These are phyloP conservation scores for Nerophis ophidion DNA, from an alignment of 2,113 vertebrate genomes.

Conservation along the genomic window DNA sequence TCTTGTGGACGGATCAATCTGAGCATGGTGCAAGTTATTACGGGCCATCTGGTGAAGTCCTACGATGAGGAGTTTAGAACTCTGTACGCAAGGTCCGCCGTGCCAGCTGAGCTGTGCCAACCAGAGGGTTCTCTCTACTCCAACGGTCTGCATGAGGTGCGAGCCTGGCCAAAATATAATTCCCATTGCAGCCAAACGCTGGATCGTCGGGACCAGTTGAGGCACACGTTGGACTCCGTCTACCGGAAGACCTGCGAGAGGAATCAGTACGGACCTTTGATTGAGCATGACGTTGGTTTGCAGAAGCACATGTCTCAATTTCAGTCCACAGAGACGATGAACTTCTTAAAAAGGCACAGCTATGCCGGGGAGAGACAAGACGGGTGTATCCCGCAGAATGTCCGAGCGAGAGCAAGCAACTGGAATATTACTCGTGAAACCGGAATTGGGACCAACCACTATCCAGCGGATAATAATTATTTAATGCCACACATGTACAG, in stretches of 20 bases:
- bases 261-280: conserved; percentile 58
- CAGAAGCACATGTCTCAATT: conserved; percentile 67
- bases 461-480: conserved; percentile 67
- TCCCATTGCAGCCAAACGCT: conserved; percentile 73
- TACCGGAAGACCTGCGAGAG: conserved; percentile 78
- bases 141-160: conserved; percentile 69
- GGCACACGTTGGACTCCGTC: conserved; percentile 76
- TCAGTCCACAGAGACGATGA: conserved; percentile 70
- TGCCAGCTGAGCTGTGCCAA: conserved; percentile 70
- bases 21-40: conserved; percentile 95
- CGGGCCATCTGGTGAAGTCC: conserved; percentile 85
- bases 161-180: conserved; percentile 66
- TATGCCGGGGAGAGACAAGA: conserved; percentile 89
- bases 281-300: conserved; percentile 63
- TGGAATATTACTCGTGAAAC: conserved; percentile 81
- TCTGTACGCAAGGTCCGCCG: conserved; percentile 83
- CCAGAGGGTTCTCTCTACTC: conserved; percentile 60
- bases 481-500: conserved; percentile 67
- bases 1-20: conserved; percentile 94
- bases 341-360: conserved; percentile 88
- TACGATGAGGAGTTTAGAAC: conserved; percentile 96
- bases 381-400: conserved; percentile 66
- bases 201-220: conserved; percentile 71
- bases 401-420: conserved; percentile 66
- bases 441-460: conserved; percentile 63